Conservation (phyloP, 2,888 invertebrate genomes). For the Mallateleia sp. region DNA sequence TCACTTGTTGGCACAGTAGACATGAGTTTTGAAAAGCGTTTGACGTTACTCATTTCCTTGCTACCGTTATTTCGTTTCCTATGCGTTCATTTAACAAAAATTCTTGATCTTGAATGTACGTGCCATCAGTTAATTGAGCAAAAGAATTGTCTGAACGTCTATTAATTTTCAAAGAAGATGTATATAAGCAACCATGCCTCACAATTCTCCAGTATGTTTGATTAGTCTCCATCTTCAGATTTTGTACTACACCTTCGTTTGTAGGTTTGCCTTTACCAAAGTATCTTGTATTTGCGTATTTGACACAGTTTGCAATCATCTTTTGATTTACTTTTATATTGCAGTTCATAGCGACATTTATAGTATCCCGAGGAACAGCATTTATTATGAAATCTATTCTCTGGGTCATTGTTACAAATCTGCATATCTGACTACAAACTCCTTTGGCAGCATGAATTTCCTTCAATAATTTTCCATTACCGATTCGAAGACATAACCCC, state of each 20-base stretch:
- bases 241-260: too few relatives aligned
- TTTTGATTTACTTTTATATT: neutral
- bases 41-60: neutral
- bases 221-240: too few relatives aligned
- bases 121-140: constrained; percentile 12
- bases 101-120: neutral
- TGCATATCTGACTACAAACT: too few relatives aligned
- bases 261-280: too few relatives aligned
- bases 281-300: neutral
- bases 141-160: constrained; percentile 12
- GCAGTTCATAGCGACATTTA: neutral
- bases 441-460: too few relatives aligned
- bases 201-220: too few relatives aligned
- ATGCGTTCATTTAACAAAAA: constrained; percentile 4
- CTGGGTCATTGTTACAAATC: neutral
- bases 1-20: too few relatives aligned
- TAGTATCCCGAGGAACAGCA: neutral
- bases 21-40: neutral
- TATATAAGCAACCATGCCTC: constrained; percentile 6
- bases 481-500: too few relatives aligned
- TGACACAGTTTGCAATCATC: neutral
- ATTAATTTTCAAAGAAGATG: constrained; percentile 5
- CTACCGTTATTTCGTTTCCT: neutral
- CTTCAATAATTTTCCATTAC: too few relatives aligned
- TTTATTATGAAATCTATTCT: neutral